These are phyloP conservation scores for Leptodactylus fuscus DNA, from an alignment of 2,113 vertebrate genomes.

Conservation along the genomic window DNA sequence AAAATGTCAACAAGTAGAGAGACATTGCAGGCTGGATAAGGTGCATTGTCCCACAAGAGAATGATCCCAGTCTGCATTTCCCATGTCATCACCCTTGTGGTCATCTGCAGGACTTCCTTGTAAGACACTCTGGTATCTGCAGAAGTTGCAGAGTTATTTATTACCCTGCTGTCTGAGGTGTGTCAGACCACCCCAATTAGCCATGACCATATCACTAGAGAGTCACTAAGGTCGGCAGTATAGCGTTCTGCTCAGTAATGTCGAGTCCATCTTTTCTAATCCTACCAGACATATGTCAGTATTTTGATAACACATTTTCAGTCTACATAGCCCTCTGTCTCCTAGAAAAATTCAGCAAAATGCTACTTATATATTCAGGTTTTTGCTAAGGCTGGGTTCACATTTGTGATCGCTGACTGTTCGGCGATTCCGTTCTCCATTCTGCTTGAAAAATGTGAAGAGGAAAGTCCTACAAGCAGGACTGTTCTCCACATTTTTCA, in stretches of 20 bases:
- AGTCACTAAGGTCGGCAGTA: slow-evolving; percentile 36
- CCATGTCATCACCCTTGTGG: slow-evolving; percentile 46
- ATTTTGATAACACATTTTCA: slow-evolving; percentile 34
- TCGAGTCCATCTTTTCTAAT: slow-evolving; percentile 15
- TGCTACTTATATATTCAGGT: too few species aligned
- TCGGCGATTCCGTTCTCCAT: too few species aligned
- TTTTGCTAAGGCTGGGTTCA: too few species aligned
- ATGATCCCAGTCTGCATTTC: slow-evolving; percentile 17
- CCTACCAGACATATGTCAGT: slow-evolving; percentile 24
- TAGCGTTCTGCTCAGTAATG: slow-evolving; percentile 15
- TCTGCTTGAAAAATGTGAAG: too few species aligned
- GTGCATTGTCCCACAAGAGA: slow-evolving; percentile 19
- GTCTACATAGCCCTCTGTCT: background rate
- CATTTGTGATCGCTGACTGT: too few species aligned
- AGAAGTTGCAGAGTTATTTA: slow-evolving; percentile 39
- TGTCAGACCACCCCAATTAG: slow-evolving; percentile 50
- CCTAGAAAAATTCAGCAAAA: too few species aligned
- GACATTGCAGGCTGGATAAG: background rate
- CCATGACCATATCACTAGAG: slow-evolving; percentile 30
- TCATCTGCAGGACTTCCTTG: slow-evolving; percentile 10
- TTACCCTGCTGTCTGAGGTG: slow-evolving; percentile 47
- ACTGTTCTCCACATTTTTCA: too few species aligned
- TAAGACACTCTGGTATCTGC: slow-evolving; percentile 35
- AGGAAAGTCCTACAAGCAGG: too few species aligned
- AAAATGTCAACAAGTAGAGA: background rate